Base-by-base conservation (phyloP, 2,113 vertebrate species). In the Phyllostomus discolor region DNA sequence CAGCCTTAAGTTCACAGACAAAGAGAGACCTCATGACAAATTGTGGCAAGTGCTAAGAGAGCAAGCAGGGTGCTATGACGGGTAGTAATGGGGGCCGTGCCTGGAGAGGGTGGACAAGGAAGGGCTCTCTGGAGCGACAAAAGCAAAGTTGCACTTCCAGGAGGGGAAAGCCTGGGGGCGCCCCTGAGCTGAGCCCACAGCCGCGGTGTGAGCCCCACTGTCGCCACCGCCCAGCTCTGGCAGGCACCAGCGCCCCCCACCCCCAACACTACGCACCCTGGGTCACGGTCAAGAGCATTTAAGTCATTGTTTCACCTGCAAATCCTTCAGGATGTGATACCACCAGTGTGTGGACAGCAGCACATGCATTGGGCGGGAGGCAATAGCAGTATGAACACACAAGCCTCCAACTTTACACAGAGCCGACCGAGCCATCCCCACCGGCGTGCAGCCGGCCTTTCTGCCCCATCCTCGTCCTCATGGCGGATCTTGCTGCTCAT, bases 361-460 rank as follows among this genome's bases (percentile, higher is more conserved):
- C 26, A 4, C n/a, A 0, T 12, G 31, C 26, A 0, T 7, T 14
- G 22, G 35, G 2, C n/a, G 78, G 79, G 31, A 2, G 48, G 43
- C 17, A n/a, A 5, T 10, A 73, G 22, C 9, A 24, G 24, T 31
- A 33, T 52, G 83, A 52, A 50, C 15, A 52, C 11, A 14, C 10
- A 62, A 9, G 28, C 1, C 3, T 48, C 90, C 64, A 67, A 9
- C 43, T 33, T 67, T 35, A 7, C 31, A 15, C 46, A 50, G 4
- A 66, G 5, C 26, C 4, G 20, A 66, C 35, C 59, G 14, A 52
- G 70, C 43, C 72, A 43, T 31, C 31, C 14, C 22, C 46, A 48
- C 59, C 50, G 4, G 28, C 26, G 1, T 2, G 38, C 38, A 50
- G 67, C 17, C 38, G 24, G n/a, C 48, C 22, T 67, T 54, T 48